A percentile compares a stretch with the other conserved stretches of the same genome.
These are phyloP conservation scores for Mesochorus sp. DNA, from an alignment of 2,888 invertebrate species.

Conservation along the genomic window DNA sequence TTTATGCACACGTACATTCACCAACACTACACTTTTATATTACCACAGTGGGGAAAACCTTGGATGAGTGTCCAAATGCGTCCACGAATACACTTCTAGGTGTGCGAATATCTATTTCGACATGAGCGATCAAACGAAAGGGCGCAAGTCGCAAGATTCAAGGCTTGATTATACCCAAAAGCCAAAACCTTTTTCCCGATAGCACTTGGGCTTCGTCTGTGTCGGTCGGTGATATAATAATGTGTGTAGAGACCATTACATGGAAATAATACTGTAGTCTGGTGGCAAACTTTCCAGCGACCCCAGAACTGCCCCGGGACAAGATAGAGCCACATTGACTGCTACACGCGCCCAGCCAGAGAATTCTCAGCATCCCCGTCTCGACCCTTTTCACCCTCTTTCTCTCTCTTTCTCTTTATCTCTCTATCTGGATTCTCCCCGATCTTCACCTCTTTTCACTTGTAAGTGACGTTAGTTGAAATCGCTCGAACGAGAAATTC, in stretches of 20 bases:
- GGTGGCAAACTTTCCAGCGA: conserved; percentile 29
- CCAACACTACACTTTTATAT: not conserved
- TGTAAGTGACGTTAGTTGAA: conserved; percentile 58
- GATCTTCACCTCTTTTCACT: conserved; percentile 39
- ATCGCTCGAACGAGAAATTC: conserved; percentile 50
- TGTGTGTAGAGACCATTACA: not conserved
- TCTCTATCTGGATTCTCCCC: not conserved
- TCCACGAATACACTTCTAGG: not conserved
- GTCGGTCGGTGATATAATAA: conserved; percentile 4
- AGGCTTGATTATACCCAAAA: not conserved
- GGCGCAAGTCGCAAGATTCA: no score
- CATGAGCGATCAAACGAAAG: not conserved
- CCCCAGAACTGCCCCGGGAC: conserved; percentile 76
- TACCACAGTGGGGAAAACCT: no score
- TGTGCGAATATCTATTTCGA: not conserved
- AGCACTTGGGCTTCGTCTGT: not conserved
- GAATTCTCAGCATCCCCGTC: conserved; percentile 28
- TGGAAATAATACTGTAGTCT: not conserved
- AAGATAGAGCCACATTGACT: conserved; percentile 74
- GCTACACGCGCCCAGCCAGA: conserved; percentile 21
- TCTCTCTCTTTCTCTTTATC: not conserved
- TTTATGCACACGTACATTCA: conserved; percentile 13
- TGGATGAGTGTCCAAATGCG: no score
- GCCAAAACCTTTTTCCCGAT: not conserved
- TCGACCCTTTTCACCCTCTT: conserved; percentile 47